Conservation (phyloP, 2,888 invertebrate genomes). For the Fragum whitleyi region DNA sequence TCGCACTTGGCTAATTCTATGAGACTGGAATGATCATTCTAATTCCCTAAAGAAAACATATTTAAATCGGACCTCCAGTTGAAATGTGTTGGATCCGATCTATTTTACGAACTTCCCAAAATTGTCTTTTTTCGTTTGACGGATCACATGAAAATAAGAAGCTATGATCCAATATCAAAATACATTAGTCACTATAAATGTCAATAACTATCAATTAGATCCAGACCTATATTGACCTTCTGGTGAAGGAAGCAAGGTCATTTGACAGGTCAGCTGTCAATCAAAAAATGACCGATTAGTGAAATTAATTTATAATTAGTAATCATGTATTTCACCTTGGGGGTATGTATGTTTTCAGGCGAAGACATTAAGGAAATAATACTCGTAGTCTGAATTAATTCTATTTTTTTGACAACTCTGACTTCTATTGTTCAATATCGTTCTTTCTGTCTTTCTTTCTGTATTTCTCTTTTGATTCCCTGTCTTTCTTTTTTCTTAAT, state of each 20-base stretch:
- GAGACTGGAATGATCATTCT: too few relatives aligned
- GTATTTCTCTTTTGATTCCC: neutral
- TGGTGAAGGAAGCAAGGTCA: neutral
- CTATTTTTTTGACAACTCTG: neutral
- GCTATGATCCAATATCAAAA: neutral
- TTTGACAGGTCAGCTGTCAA: neutral
- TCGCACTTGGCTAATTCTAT: too few relatives aligned
- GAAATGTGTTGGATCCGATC: too few relatives aligned
- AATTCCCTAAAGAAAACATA: too few relatives aligned
- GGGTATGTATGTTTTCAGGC: too few relatives aligned
- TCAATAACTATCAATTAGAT: conserved; percentile 1
- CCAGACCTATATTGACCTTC: neutral
- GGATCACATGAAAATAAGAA: too few relatives aligned
- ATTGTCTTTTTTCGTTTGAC: too few relatives aligned
- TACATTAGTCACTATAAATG: neutral
- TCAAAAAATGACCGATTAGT: neutral
- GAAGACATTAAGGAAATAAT: too few relatives aligned
- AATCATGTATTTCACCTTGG: neutral
- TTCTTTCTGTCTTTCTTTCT: neutral
- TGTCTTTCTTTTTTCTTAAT: neutral
- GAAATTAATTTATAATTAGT: neutral
- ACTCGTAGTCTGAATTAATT: too few relatives aligned
- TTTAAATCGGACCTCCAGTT: too few relatives aligned
- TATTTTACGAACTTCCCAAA: too few relatives aligned
- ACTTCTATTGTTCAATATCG: neutral